phyloP scores from a whole-genome alignment of 2,113 vertebrate species.

The Geococcyx californianus region DNA sequence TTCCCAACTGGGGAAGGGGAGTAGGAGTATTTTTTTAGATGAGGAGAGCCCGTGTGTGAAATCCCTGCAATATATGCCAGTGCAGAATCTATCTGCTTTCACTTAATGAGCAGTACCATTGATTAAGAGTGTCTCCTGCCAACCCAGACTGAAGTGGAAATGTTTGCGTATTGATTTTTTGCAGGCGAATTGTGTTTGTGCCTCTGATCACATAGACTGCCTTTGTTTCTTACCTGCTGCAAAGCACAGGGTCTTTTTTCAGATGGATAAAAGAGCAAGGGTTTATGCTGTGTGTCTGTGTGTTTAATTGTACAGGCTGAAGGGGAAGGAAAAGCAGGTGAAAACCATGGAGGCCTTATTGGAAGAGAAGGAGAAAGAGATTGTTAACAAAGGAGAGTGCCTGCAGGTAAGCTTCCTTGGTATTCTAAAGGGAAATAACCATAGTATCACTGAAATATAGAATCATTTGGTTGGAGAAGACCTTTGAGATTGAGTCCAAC shows the following conservation, averaged over 20 bases:
- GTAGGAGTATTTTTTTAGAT: neutral
- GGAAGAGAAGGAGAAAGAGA: conserved; percentile 77
- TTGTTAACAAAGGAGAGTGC: conserved; percentile 63
- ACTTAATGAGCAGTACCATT: neutral
- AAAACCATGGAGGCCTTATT: conserved; percentile 72
- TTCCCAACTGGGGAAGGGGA: neutral
- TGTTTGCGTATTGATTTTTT: neutral
- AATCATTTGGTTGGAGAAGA: no score
- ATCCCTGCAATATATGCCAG: neutral
- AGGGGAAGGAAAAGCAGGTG: conserved; percentile 78
- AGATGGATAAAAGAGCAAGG: neutral
- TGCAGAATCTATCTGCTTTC: neutral
- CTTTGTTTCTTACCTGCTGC: neutral
- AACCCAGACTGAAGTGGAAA: neutral
- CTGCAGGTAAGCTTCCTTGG: conserved; percentile 69
- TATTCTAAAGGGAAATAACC: neutral
- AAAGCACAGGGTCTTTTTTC: neutral
- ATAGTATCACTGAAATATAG: no score
- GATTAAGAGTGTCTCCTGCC: neutral
- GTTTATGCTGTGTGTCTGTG: neutral
- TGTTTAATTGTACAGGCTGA: conserved; percentile 69
- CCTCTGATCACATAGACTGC: neutral
- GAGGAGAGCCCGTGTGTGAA: neutral
- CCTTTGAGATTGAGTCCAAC: no score
- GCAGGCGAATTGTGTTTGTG: neutral